Percentiles rank a stretch among this genome's conserved stretches.
Evolutionary conservation across 2,888 invertebrate genomes (phyloP).

Genomic region (Conistra vaccinii): DNA sequence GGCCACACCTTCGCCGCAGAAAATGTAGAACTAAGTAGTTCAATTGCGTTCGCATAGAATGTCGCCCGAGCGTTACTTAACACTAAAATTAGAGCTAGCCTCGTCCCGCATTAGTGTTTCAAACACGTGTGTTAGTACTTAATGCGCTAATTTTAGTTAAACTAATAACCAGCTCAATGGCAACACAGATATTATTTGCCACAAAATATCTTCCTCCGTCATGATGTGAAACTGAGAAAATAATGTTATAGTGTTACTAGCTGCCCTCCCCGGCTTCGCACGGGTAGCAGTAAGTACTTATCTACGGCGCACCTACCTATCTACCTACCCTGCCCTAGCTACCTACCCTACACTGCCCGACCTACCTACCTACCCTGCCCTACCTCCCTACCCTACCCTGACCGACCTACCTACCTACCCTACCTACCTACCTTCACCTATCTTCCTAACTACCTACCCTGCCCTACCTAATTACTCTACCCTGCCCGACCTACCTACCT

Average conservation of each 20-base stretch:
- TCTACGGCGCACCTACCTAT: too few relatives aligned
- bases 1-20: not conserved
- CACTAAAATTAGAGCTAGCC: slow-evolving; percentile 40
- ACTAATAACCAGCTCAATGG: slow-evolving; percentile 6
- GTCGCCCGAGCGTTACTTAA: slow-evolving; percentile 28
- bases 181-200: not conserved
- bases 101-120: slow-evolving; percentile 22
- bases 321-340: too few relatives aligned
- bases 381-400: too few relatives aligned
- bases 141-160: slow-evolving; percentile 31
- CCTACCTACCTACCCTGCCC: too few relatives aligned
- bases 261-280: too few relatives aligned
- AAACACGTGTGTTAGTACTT: slow-evolving; percentile 24
- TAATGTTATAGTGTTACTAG: not conserved
- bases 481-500: too few relatives aligned
- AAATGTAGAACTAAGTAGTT: not conserved
- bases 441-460: too few relatives aligned
- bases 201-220: not conserved
- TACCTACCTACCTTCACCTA: too few relatives aligned
- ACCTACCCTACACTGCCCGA: too few relatives aligned
- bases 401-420: too few relatives aligned
- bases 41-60: slow-evolving; percentile 3
- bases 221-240: not conserved
- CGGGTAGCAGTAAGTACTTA: too few relatives aligned
- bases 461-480: too few relatives aligned